Evolutionary conservation across 2,888 invertebrate genomes (phyloP), one percentile per base, ranked within the genome.

Genomic region (Ennomos erosarius): DNA sequence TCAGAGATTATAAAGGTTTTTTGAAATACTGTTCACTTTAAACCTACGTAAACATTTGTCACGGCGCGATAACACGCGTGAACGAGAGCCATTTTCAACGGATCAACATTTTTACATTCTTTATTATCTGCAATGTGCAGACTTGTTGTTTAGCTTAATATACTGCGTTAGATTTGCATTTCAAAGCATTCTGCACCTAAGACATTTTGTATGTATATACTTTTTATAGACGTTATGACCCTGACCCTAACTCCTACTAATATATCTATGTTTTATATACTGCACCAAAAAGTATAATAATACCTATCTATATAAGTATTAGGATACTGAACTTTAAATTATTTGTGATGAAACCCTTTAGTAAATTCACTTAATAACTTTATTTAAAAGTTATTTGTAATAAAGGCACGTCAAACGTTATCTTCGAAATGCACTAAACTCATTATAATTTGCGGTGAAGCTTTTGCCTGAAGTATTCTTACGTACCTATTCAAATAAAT

Each of bases 1-100:
- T 83, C 86, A 85, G 81, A 82, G 84, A 87, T 87, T 87, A 86
- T 82, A 82, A 82, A 82, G 80, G 84, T 81, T 82, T 79, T 78
- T 79, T 75, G 73, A 79, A 82, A 83, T 78, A 81, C 76, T 80
- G 79, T 81, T 81, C 76, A 80, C 75, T 84, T 80, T 79, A 77
- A 80, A 75, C 71, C 74, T 69, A 73, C 75, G 75, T 72, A 80
- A 82, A 83, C 82, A 83, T 81, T 82, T 81, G 81, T 79, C 76
- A 76, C 64, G 47, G 62, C 52, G 65, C 73, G 82, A 81, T 81
- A 81, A 77, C 75, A 74, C 70, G 70, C 71, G 70, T 70, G 71
- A 61, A 49, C 57, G 59, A 64, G 50, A 62, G 50, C 54, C 56
- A 38, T 40, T 56, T 62, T 63, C 50, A 50, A 45, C 45, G 46